Evolutionary conservation across 2,888 invertebrate species (phyloP), one percentile per base, ranked within the genome.

Genomic region (Chrysolina americana): DNA sequence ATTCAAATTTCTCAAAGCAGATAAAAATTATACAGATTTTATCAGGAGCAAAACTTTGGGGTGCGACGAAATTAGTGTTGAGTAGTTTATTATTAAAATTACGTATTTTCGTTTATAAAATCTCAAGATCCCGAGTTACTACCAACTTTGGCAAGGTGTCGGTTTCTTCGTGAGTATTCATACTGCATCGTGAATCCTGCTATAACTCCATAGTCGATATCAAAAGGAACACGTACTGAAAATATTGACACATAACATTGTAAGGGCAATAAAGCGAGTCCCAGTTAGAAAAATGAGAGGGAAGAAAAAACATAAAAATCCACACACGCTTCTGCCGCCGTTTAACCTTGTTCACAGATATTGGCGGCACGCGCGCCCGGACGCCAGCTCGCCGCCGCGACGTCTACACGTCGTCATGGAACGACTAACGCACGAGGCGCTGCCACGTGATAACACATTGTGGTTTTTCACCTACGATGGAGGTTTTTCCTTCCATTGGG

Each of bases 301-400:
- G 19, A 13, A 21, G 13, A n/a, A 59, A 72, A 66, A 66, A 66
- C 53, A 69, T 59, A 68, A 71, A 71, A 68, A 71, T 56, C 71
- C 71, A 65, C 62, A 71, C 56, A 59, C 65, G 75, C 50, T 53
- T 65, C 63, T 68, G 70, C 48, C 65, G 72, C 65, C 81, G 78
- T 77, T 81, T 77, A 75, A 75, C 76, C 77, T 78, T 77, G 81
- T 80, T 81, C 80, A 76, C 83, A 79, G 82, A 83, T 83, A 83
- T 83, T 80, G 84, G 83, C 83, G 84, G 85, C 85, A 85, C 85
- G 85, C 85, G 85, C 85, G 84, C 83, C 83, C 84, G 84, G 84
- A 83, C 86, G 86, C 85, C 85, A 86, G 85, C 85, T 84, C 83
- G 84, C 84, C 86, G 86, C 83, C 85, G 77, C 79, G 74, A 79